Conservation (phyloP, 1,140 invertebrate species). For the Pseudomyrmex sp. region DNA sequence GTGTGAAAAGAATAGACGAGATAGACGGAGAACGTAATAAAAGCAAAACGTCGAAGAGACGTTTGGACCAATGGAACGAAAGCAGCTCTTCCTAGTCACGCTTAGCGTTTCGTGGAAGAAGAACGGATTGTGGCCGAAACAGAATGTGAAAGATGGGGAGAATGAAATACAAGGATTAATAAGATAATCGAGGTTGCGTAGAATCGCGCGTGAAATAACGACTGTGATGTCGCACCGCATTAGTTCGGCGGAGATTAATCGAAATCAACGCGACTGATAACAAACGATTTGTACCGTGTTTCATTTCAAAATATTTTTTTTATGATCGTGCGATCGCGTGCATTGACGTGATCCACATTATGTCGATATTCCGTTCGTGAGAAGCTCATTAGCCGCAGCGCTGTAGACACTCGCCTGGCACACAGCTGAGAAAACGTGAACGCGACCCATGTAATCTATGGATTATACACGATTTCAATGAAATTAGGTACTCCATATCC, state of each 20-base stretch:
- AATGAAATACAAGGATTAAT: constrained; percentile 40
- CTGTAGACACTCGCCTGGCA: constrained; percentile 1
- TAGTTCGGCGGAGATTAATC: constrained; percentile 15
- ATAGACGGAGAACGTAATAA: constrained; percentile 25
- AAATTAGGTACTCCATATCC: constrained; percentile 31
- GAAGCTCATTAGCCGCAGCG: constrained; percentile 26
- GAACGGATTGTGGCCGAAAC: constrained; percentile 43
- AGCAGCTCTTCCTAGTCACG: constrained; percentile 68
- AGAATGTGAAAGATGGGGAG: background rate
- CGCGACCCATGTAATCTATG: constrained; percentile 21
- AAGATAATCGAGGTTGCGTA: constrained; percentile 35
- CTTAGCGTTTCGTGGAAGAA: constrained; percentile 28
- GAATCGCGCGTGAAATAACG: constrained; percentile 43
- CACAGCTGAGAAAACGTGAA: constrained; percentile 20
- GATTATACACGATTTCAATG: constrained; percentile 38
- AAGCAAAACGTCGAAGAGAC: background rate
- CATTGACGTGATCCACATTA: constrained; percentile 5
- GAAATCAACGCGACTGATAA: background rate
- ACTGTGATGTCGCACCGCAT: constrained; percentile 24
- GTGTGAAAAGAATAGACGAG: constrained; percentile 8
- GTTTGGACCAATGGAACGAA: constrained; percentile 45
- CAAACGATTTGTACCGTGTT: background rate
- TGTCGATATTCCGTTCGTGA: constrained; percentile 19
- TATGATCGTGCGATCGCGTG: constrained; percentile 12
- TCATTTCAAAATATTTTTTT: constrained; percentile 14